Conservation (phyloP, 2,797 vertebrate species). For the Chaenodraco wilsoni region DNA sequence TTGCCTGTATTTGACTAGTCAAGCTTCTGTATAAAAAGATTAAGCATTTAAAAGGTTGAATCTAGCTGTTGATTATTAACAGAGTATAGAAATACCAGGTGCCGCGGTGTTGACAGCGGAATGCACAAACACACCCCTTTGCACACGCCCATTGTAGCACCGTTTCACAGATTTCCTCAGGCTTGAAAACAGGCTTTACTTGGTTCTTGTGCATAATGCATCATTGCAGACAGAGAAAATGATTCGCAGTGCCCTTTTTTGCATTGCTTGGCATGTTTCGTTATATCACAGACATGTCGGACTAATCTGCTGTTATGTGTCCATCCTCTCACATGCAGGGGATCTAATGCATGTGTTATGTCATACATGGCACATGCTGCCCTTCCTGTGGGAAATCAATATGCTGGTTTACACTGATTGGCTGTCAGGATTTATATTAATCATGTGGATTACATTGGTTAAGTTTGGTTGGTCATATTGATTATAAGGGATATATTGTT, state of each 20-base stretch:
- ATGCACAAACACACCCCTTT: slow-evolving; percentile 80
- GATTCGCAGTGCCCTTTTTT: background rate
- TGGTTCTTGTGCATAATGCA: slow-evolving; percentile 15
- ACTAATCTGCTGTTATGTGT: slow-evolving; percentile 35
- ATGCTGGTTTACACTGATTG: slow-evolving; percentile 16
- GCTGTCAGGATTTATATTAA: slow-evolving; percentile 18
- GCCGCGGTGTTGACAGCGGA: slow-evolving; percentile 81
- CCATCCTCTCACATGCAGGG: slow-evolving; percentile 9
- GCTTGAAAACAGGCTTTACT: slow-evolving; percentile 35
- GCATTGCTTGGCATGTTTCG: background rate
- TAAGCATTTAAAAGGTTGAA: background rate
- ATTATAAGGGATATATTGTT: background rate
- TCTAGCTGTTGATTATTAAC: slow-evolving; percentile 33
- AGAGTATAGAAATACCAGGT: slow-evolving; percentile 70
- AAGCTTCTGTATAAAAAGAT: background rate
- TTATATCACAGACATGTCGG: slow-evolving; percentile 6
- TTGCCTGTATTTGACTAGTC: background rate
- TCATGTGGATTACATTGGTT: slow-evolving; percentile 25
- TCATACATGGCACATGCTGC: slow-evolving; percentile 40
- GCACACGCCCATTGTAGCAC: slow-evolving; percentile 79
- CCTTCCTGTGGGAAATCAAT: slow-evolving; percentile 57
- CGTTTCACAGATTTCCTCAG: slow-evolving; percentile 62
- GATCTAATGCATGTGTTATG: slow-evolving; percentile 47
- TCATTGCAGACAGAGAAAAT: background rate
- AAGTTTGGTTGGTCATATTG: no score